Evolutionary conservation across 1,140 invertebrate genomes (phyloP), one percentile per base, ranked within the genome.

Genomic region (Ridgeia piscesae): DNA sequence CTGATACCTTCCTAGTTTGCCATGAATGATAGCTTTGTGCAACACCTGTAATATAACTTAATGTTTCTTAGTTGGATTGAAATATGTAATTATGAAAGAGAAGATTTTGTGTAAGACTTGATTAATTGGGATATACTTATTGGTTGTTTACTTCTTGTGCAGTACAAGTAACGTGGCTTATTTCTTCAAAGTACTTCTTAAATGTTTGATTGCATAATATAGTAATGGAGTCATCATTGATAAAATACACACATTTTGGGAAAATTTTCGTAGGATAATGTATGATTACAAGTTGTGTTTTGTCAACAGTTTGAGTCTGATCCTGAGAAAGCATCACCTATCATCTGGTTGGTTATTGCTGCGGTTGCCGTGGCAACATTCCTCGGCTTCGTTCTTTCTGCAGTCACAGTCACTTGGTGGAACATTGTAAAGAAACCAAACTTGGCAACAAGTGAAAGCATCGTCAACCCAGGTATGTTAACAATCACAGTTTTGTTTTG

Each of bases 331-430:
- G 35, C 34, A n/a, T 33, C 89, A 17, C 89, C 89, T 34, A 27
- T 90, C 34, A 90, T 35, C 17, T 42, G 34, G 89, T 35, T 90
- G 34, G 34, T 90, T 42, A 27, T 33, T 31, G 27, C 58, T 2
- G 33, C 91, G 33, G 33, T 92, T n/a, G 50, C 48, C 33, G 91
- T 33, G 33, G 91, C 91, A 33, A 33, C 91, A 11, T 33, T 89
- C 11, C 33, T 92, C 14, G 89, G 92, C 11, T 92, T 93, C 50
- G 88, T 92, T n/a, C 34, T 34, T 9, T 93, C 93, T 2, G 34
- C 92, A 11, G 89, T 93, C 50, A 92, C 89, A 0, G 93, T 93
- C 92, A 92, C 92, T n/a, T 93, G 93, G 93, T 93, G 92, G 92
- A 92, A 91, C 33, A 89, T 93, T 35, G 91, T 42, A 42, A 93